phyloP scores from a whole-genome alignment of 2,797 vertebrate genomes.

The Karalla daura region DNA sequence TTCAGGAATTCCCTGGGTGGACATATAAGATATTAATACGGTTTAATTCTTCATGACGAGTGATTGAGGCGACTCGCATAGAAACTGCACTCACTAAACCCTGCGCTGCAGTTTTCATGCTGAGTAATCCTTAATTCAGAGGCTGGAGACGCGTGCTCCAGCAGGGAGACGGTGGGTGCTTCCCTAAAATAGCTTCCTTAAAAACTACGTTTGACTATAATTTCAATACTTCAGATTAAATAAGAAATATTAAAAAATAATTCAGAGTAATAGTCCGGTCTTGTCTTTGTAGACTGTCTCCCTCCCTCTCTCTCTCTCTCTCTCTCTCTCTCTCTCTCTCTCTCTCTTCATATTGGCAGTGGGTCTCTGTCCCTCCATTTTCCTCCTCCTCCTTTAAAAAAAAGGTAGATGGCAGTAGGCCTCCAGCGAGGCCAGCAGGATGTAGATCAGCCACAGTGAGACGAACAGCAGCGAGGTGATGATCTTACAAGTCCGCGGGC shows the following conservation, averaged over 20 bases:
- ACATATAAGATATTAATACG: too few relatives aligned
- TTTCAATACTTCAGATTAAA: too few relatives aligned
- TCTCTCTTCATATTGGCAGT: constrained; percentile 36
- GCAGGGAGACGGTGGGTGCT: background rate
- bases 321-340: background rate
- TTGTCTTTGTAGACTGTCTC: constrained; percentile 3
- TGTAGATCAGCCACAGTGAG: constrained; percentile 87
- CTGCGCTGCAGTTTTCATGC: background rate
- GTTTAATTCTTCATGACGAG: background rate
- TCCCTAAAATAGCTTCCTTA: background rate
- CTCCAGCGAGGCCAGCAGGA: constrained; percentile 87
- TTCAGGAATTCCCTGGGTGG: too few relatives aligned
- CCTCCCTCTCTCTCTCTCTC: background rate
- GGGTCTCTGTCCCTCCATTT: constrained; percentile 40
- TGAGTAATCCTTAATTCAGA: constrained; percentile 6
- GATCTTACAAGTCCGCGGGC: constrained; percentile 85
- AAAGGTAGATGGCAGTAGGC: constrained; percentile 87
- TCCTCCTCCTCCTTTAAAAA: constrained; percentile 68
- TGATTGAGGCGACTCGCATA: constrained; percentile 8
- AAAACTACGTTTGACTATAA: constrained; percentile 9
- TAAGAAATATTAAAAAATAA: too few relatives aligned
- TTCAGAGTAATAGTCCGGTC: constrained; percentile 8
- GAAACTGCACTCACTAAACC: constrained; percentile 21
- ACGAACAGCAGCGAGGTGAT: constrained; percentile 82
- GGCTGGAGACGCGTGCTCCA: too few relatives aligned